Conservation (phyloP, 2,113 vertebrate species). For the Microtus pennsylvanicus region DNA sequence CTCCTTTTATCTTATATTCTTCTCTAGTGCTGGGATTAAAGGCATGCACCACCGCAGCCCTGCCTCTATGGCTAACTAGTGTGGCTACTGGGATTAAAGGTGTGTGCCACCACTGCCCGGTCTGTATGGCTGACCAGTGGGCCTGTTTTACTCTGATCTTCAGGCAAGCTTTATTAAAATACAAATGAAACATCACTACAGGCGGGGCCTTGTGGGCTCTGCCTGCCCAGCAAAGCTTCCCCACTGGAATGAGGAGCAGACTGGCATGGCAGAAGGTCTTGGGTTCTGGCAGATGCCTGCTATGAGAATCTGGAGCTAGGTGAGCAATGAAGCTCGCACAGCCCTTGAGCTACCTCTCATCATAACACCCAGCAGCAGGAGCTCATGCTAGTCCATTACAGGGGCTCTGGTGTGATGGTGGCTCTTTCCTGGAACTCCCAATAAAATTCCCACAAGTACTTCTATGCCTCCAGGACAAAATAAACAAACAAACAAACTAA, state of each 20-base stretch:
- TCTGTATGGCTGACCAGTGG: too few species aligned
- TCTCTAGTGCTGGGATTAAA: too few species aligned
- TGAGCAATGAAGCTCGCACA: accelerated
- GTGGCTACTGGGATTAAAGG: too few species aligned
- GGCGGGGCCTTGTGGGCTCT: neutral
- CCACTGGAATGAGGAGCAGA: neutral
- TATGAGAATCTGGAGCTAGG: neutral
- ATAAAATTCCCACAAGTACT: neutral
- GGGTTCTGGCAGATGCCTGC: neutral
- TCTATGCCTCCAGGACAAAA: neutral
- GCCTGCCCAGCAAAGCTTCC: too few species aligned
- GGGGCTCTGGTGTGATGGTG: neutral
- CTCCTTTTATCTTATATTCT: too few species aligned
- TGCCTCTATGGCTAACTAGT: too few species aligned
- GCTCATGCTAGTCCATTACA: neutral
- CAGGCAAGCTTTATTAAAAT: too few species aligned
- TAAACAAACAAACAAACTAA: too few species aligned
- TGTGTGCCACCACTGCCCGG: too few species aligned
- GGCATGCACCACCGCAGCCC: too few species aligned
- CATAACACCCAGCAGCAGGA: accelerated
- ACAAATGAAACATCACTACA: too few species aligned
- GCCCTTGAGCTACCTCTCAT: neutral
- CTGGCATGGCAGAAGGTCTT: neutral
- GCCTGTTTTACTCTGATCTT: too few species aligned
- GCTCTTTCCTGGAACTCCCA: neutral